Evolutionary conservation across 2,888 invertebrate species (phyloP).

Genomic region (Fragum fragum): DNA sequence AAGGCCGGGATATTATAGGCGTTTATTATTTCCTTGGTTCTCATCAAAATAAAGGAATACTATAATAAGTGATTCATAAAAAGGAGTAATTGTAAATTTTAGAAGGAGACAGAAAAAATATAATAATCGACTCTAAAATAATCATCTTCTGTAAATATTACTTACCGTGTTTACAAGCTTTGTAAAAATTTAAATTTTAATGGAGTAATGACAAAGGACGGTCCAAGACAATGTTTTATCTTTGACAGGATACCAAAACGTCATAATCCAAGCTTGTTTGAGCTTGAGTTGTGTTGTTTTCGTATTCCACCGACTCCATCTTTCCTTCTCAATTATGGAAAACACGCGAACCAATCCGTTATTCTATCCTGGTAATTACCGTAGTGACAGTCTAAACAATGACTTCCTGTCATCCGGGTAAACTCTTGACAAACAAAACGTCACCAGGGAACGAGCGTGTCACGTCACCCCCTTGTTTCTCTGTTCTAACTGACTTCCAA

Average conservation of each 20-base stretch:
- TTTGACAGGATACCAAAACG: no score
- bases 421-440: slow-evolving; percentile 45
- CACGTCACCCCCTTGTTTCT: slow-evolving; percentile 25
- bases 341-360: slow-evolving; percentile 48
- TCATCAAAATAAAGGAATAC: no score
- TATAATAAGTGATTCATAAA: no score
- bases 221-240: slow-evolving; percentile 17
- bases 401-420: slow-evolving; percentile 54
- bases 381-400: slow-evolving; percentile 54
- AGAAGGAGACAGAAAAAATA: neutral
- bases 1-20: no score
- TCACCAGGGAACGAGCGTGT: slow-evolving; percentile 42
- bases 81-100: no score
- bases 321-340: slow-evolving; percentile 25
- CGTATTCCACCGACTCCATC: no score
- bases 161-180: slow-evolving; percentile 1
- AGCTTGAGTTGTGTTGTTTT: no score
- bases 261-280: no score
- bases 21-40: no score
- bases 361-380: slow-evolving; percentile 40
- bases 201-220: slow-evolving; percentile 16
- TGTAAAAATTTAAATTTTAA: slow-evolving; percentile 28
- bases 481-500: no score
- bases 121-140: no score
- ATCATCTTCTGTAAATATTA: neutral